A percentile compares a stretch with the other conserved stretches of the same genome.
Conservation (phyloP, 1,140 invertebrate genomes). For the Platorchestia sp. region DNA sequence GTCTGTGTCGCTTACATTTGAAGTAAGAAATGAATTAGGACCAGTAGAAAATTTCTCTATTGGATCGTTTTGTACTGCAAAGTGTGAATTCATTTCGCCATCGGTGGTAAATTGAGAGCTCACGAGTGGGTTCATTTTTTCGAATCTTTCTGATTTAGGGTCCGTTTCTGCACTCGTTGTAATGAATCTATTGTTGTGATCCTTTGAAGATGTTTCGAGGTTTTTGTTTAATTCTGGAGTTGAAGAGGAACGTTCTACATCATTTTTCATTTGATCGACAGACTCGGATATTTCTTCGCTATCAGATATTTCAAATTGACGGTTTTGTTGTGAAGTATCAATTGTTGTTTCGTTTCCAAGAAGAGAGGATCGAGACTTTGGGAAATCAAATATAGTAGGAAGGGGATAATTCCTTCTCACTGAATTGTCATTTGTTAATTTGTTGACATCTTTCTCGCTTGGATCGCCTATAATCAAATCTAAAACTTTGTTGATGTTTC, state of each 20-base stretch:
- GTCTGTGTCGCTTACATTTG: not conserved
- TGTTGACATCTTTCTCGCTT: not conserved
- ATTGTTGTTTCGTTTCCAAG: not conserved
- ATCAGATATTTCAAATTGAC: not conserved
- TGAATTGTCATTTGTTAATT: not conserved
- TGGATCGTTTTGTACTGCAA: not conserved
- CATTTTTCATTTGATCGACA: not conserved
- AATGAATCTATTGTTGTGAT: not conserved
- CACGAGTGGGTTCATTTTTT: not conserved
- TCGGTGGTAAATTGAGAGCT: not conserved
- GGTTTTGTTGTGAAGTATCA: not conserved
- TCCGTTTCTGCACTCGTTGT: not conserved
- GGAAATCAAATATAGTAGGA: conserved; percentile 11
- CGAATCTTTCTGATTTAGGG: not conserved
- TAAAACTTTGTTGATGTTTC: conserved; percentile 15
- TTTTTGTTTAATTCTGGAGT: not conserved
- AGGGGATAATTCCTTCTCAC: not conserved
- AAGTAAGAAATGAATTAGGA: not conserved
- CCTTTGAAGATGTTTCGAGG: not conserved
- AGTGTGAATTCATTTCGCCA: not conserved
- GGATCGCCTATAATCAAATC: not conserved
- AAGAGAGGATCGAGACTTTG: conserved; percentile 9
- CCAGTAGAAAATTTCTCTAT: not conserved
- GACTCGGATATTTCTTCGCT: no score
- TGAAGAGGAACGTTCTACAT: not conserved